Percentiles rank a stretch among this genome's conserved stretches.
Conservation (phyloP, 1,140 invertebrate species). For the Trachymyrmex cornetzi region DNA sequence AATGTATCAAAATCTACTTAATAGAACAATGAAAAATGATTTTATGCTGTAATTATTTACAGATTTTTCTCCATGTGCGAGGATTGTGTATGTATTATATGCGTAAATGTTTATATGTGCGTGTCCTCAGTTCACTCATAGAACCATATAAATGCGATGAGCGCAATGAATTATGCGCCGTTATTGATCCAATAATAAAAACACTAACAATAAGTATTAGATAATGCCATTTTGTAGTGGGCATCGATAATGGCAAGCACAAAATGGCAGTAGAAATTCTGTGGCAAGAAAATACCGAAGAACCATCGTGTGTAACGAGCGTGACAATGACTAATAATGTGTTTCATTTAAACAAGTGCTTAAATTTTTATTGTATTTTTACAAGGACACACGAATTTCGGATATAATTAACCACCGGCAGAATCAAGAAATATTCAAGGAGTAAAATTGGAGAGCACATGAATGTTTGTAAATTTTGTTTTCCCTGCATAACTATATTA, state of each 20-base stretch:
- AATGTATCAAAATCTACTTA: constrained; percentile 83
- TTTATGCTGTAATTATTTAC: constrained; percentile 69
- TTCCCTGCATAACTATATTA: constrained; percentile 47
- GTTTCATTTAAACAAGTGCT: constrained; percentile 67
- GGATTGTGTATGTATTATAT: constrained; percentile 13
- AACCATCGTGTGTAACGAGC: constrained; percentile 38
- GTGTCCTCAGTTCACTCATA: constrained; percentile 16
- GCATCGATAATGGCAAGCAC: constrained; percentile 56
- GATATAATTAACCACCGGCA: constrained; percentile 21
- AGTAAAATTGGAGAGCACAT: constrained; percentile 30
- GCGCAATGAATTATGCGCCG: constrained; percentile 18
- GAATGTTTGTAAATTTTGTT: constrained; percentile 43
- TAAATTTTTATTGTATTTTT: constrained; percentile 28
- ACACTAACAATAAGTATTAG: constrained; percentile 38
- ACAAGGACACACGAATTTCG: constrained; percentile 51
- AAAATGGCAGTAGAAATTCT: constrained; percentile 65
- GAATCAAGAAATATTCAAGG: constrained; percentile 33
- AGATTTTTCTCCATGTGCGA: constrained; percentile 18
- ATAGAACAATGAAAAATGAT: constrained; percentile 74
- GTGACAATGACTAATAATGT: constrained; percentile 52
- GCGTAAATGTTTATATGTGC: constrained; percentile 32
- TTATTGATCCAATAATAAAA: constrained; percentile 56
- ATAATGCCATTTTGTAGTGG: constrained; percentile 42
- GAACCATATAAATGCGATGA: constrained; percentile 55
- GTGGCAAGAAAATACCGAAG: constrained; percentile 48